Evolutionary conservation across 2,113 vertebrate genomes (phyloP).

Genomic region (Centropus unirufus): DNA sequence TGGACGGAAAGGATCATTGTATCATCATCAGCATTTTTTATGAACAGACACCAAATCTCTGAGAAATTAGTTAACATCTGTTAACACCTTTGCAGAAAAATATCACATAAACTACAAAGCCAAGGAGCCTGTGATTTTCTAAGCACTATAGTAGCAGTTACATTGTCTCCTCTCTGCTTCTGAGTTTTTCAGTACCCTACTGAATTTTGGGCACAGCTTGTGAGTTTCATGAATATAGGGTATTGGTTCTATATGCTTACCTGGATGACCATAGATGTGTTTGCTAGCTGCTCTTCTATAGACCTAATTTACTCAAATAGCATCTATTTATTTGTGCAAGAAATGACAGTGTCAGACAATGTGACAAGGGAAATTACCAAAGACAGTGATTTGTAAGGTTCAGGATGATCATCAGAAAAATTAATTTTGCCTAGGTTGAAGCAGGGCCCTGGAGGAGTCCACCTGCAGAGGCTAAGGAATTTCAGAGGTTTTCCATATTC

Average conservation of each 20-base stretch:
- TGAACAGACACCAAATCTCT: background rate
- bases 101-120: background rate
- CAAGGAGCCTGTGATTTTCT: background rate
- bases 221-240: background rate
- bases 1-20: background rate
- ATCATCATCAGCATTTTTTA: background rate
- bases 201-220: background rate
- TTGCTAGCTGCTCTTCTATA: background rate
- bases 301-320: background rate
- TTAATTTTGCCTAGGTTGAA: background rate
- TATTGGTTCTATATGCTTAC: background rate
- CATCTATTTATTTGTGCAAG: background rate
- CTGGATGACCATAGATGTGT: accelerated
- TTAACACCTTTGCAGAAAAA: background rate
- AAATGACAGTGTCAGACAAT: background rate
- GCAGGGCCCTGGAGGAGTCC: background rate
- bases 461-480: background rate
- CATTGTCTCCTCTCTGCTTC: background rate
- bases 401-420: background rate
- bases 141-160: background rate
- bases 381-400: background rate
- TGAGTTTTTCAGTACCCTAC: background rate
- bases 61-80: background rate
- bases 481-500: background rate
- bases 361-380: background rate